A percentile compares a stretch with the other conserved stretches of the same genome.
Evolutionary conservation across 2,888 invertebrate genomes (phyloP).

Genomic region (Yponomeuta malinellus): DNA sequence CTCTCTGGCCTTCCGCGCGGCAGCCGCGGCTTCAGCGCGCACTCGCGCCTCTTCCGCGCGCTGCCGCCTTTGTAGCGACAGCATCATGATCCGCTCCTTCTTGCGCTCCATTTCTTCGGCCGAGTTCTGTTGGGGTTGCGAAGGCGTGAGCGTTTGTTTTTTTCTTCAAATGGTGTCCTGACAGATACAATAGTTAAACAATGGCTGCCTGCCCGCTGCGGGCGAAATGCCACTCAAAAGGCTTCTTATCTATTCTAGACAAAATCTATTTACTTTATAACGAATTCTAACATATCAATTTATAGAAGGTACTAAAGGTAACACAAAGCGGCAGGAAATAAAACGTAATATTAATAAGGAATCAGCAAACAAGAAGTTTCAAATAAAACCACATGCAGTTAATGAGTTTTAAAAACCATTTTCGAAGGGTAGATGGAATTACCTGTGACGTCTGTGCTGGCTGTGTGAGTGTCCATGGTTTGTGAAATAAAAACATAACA

Average conservation of each 20-base stretch:
- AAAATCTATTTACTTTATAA: too few species aligned
- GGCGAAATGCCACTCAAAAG: too few species aligned
- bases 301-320: background rate
- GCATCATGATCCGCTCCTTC: slow-evolving; percentile 92
- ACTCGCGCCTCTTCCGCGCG: slow-evolving; percentile 92
- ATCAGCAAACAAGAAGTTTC: background rate
- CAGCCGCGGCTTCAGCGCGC: slow-evolving; percentile 87
- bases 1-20: slow-evolving; percentile 84
- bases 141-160: background rate
- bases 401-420: background rate
- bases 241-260: too few species aligned
- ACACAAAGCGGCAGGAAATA: background rate
- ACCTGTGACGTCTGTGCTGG: slow-evolving; percentile 5
- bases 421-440: background rate
- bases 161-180: background rate
- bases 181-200: background rate
- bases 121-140: slow-evolving; percentile 76
- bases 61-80: slow-evolving; percentile 92
- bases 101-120: slow-evolving; percentile 94
- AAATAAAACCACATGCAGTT: background rate
- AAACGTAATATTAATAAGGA: background rate
- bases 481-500: slow-evolving; percentile 6
- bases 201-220: background rate
- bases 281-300: background rate
- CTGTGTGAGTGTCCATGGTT: slow-evolving; percentile 4